Evolutionary conservation across 2,888 invertebrate species (phyloP), one percentile per base, ranked within the genome.

Genomic region (Diplazon laetatorius): DNA sequence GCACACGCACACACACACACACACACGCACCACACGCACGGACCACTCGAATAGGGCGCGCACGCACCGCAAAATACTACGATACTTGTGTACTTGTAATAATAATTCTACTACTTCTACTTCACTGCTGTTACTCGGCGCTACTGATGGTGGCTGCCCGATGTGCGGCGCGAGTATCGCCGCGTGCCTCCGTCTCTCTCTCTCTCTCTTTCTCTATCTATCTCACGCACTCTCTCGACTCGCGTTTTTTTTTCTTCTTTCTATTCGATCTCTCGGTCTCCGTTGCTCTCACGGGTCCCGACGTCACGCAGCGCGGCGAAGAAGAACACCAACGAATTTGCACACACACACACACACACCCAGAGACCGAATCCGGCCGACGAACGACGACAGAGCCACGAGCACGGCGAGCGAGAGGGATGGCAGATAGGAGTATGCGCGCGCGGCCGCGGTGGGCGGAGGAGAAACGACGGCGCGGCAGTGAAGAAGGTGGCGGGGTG

Each of bases 381-480:
- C 68, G 73, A 72, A 62, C 78, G 77, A 82, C n/a, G n/a, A n/a
- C n/a, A n/a, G 70, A 30, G 70, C 78, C 76, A 65, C 57, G 75
- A 65, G 44, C 42, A 30, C 35, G 46, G 59, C 69, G 59, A 46
- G 59, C 55, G 69, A 30, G 60, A 50, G 60, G 70, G 50, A n/a
- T n/a, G n/a, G n/a, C n/a, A n/a, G n/a, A n/a, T n/a, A n/a, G n/a
- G n/a, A n/a, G n/a, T n/a, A n/a, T n/a, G n/a, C n/a, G 60, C 60
- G 71, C 71, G 62, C 62, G 50, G 78, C 71, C 72, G 78, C 80
- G 76, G 76, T 71, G 70, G 80, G 72, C 63, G 71, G 65, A 76
- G 55, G 79, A 62, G 65, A 69, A 69, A 71, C 57, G 69, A 25
- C 75, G 69, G 59, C 30, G 30, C 2, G 30, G 4, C 30, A 72